These are phyloP conservation scores for Lasioglossum pauxillum DNA, from an alignment of 2,888 invertebrate genomes.

Conservation along the genomic window DNA sequence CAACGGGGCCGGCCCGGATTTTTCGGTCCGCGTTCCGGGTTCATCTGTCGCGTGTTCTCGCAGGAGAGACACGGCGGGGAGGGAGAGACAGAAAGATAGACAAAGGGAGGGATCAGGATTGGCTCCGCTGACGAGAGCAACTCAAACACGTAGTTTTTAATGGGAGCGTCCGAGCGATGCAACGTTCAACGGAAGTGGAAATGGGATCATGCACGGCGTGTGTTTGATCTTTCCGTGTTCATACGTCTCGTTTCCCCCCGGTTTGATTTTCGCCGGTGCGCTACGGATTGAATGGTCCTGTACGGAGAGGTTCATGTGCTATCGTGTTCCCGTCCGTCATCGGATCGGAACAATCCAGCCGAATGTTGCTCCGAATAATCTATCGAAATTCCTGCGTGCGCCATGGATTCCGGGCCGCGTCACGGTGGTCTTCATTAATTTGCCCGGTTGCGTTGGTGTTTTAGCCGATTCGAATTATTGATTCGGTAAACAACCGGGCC, in stretches of 20 bases:
- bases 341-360: slow-evolving; percentile 12
- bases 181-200: slow-evolving; percentile 51
- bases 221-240: slow-evolving; percentile 54
- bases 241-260: slow-evolving; percentile 6
- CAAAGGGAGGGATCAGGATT: slow-evolving; percentile 55
- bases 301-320: background rate
- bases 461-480: slow-evolving; percentile 10
- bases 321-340: background rate
- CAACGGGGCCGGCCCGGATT: slow-evolving; percentile 13
- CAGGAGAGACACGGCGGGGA: background rate
- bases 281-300: slow-evolving; percentile 17
- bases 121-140: slow-evolving; percentile 60
- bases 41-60: slow-evolving; percentile 50
- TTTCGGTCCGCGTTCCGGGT: slow-evolving; percentile 13
- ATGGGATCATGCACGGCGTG: slow-evolving; percentile 51
- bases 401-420: slow-evolving; percentile 17
- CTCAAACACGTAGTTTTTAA: slow-evolving; percentile 69
- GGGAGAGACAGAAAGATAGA: background rate
- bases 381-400: slow-evolving; percentile 22
- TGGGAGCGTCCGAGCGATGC: slow-evolving; percentile 51
- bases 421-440: slow-evolving; percentile 29
- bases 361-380: slow-evolving; percentile 26
- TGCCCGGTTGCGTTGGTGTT: background rate
- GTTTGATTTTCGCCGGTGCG: background rate
- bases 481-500: slow-evolving; percentile 6